These are phyloP conservation scores for Conops quadrifasciatus DNA, from an alignment of 2,888 invertebrate genomes.

Conservation along the genomic window DNA sequence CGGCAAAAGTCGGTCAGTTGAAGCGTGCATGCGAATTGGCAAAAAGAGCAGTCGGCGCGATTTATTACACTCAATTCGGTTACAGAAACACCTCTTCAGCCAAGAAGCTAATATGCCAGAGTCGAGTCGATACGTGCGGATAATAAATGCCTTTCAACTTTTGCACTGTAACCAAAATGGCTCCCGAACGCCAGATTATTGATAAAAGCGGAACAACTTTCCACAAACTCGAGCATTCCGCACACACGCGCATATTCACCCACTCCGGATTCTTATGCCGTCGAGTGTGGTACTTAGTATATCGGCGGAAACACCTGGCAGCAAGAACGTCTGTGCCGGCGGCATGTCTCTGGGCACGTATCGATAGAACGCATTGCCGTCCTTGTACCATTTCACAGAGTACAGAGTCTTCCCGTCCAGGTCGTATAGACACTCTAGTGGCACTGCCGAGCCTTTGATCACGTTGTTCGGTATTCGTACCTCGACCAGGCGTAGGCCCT, in stretches of 20 bases:
- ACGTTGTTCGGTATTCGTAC: constrained; percentile 84
- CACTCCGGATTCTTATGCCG: neutral
- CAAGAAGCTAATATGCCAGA: no score
- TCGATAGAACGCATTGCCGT: constrained; percentile 88
- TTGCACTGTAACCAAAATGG: constrained; percentile 22
- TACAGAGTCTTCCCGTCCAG: constrained; percentile 84
- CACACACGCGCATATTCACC: neutral
- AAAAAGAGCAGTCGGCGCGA: constrained; percentile 33
- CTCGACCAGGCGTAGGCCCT: constrained; percentile 76
- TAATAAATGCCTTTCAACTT: constrained; percentile 30
- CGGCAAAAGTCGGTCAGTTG: constrained; percentile 16
- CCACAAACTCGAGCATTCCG: neutral
- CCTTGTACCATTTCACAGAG: constrained; percentile 93
- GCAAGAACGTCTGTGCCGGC: constrained; percentile 78
- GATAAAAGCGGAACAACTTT: constrained; percentile 16
- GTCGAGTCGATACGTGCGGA: neutral
- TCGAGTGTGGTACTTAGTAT: constrained; percentile 71
- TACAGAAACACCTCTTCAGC: neutral
- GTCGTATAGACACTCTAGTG: constrained; percentile 83
- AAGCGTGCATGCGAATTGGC: no score
- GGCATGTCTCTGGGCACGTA: constrained; percentile 85
- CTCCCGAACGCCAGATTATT: constrained; percentile 29
- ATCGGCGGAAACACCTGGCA: constrained; percentile 85
- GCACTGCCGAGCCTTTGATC: constrained; percentile 78
- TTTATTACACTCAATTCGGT: constrained; percentile 38